Base-by-base conservation (phyloP, 2,888 invertebrate species). In the Hoplodrina blanda region DNA sequence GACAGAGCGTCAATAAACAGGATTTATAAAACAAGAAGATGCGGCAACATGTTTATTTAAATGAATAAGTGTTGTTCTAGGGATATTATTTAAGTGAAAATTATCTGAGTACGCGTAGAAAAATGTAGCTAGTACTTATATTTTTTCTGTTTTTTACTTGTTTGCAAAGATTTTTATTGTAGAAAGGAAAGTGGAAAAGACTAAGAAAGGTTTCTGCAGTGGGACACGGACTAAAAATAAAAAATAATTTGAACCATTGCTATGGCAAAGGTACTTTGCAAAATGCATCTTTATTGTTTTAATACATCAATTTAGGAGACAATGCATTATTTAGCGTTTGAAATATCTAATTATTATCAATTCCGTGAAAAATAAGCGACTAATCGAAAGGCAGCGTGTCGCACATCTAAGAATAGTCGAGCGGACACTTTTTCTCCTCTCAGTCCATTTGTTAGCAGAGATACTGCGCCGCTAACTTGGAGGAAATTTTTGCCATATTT, bases 381-480 rank as follows among this genome's bases (percentile, higher is more conserved):
- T 91, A 91, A 91, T 91, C 89, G 90, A 87, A 86, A 85, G 83
- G 85, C 85, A 84, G 85, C 85, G 87, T 88, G 88, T 88, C 87
- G 84, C 71, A 63, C 66, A 80, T 81, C 88, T 88, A 89, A 90
- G 92, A 91, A 92, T 92, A 91, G 90, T 85, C 85, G 89, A 88
- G 89, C 82, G 87, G 81, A 87, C 80, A 88, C 87, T 93, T 94
- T 94, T 93, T 94, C 89, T 89, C 85, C 82, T 85, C 79, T 85
- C 90, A 91, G 91, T 90, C 90, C 89, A 87, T 91, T 91, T 88
- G 89, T 90, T 90, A 89, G 85, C 83, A 75, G 85, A 66, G 81
- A 87, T 86, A 85, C 82, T 78, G 80, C 82, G 73, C 77, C 69
- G 82, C 73, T 70, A 79, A 74, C 78, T 73, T 62, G 62, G 68